phyloP scores from a whole-genome alignment of 1,140 invertebrate species.

The Heliconius congener region DNA sequence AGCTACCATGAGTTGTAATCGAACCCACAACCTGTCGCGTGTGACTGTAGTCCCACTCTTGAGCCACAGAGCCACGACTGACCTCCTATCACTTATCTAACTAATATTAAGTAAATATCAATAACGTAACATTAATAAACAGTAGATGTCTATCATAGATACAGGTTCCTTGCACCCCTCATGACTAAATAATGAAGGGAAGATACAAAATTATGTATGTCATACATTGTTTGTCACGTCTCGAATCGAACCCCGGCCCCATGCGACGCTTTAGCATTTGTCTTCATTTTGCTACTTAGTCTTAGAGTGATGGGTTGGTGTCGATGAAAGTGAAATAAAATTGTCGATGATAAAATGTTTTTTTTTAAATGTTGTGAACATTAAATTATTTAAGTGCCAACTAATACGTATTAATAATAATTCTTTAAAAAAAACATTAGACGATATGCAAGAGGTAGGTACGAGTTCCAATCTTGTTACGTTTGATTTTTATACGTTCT shows the following conservation, averaged over 20 bases:
- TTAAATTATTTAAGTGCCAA: not conserved
- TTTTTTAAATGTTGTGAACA: not conserved
- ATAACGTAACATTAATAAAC: not conserved
- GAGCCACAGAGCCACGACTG: no score
- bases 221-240: conserved; percentile 79
- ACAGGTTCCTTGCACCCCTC: conserved; percentile 39
- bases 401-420: no score
- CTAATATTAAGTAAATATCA: not conserved
- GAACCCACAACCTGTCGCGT: no score
- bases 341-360: not conserved
- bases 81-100: not conserved
- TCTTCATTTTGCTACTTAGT: conserved; percentile 75
- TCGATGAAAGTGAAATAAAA: conserved; percentile 26
- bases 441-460: no score
- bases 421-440: no score
- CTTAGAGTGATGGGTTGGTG: conserved; percentile 44
- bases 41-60: no score
- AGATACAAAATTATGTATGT: conserved; percentile 73
- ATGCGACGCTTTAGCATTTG: conserved; percentile 65
- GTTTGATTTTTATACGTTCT: no score
- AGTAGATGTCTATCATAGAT: conserved; percentile 14
- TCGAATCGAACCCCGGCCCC: conserved; percentile 66
- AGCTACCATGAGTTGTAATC: not conserved
- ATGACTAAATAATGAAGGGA: conserved; percentile 68
- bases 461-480: no score